Percentiles rank a stretch among this genome's conserved stretches.
Conservation (phyloP, 2,888 invertebrate genomes). For the Phytoseiulus persimilis region DNA sequence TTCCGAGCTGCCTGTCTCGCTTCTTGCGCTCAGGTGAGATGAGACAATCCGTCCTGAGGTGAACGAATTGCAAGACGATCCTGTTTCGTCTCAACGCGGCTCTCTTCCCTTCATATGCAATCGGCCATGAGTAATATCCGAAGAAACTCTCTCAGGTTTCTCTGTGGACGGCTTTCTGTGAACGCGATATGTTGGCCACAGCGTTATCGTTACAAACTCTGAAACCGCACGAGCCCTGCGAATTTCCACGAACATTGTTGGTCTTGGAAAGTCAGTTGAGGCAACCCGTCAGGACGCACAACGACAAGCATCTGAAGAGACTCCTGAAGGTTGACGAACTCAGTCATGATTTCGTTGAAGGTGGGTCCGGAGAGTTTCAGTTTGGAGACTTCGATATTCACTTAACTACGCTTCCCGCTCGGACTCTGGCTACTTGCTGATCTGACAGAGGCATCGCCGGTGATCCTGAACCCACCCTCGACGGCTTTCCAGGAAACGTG, state of each 20-base stretch:
- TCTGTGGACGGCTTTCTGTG: slow-evolving; percentile 85
- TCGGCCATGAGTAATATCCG: too few relatives aligned
- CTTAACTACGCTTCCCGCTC: too few relatives aligned
- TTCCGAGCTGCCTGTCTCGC: slow-evolving; percentile 27
- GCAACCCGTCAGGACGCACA: slow-evolving; percentile 15
- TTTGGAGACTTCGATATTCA: background rate
- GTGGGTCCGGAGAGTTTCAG: background rate
- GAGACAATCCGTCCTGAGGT: background rate
- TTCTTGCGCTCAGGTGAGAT: background rate
- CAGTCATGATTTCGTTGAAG: slow-evolving; percentile 6
- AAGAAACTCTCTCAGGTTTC: slow-evolving; percentile 56
- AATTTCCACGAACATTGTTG: background rate
- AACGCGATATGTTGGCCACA: slow-evolving; percentile 50
- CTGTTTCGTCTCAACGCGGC: too few relatives aligned
- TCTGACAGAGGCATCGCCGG: too few relatives aligned
- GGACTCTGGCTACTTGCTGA: too few relatives aligned
- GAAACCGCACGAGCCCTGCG: background rate
- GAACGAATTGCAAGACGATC: too few relatives aligned
- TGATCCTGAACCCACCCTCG: too few relatives aligned
- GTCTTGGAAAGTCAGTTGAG: slow-evolving; percentile 8
- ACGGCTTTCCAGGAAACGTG: background rate
- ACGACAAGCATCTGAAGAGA: slow-evolving; percentile 12
- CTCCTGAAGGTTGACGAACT: background rate
- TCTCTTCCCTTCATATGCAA: too few relatives aligned
- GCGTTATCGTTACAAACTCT: background rate